Base-by-base conservation (phyloP, 1,140 invertebrate genomes). In the Drosophila lini region DNA sequence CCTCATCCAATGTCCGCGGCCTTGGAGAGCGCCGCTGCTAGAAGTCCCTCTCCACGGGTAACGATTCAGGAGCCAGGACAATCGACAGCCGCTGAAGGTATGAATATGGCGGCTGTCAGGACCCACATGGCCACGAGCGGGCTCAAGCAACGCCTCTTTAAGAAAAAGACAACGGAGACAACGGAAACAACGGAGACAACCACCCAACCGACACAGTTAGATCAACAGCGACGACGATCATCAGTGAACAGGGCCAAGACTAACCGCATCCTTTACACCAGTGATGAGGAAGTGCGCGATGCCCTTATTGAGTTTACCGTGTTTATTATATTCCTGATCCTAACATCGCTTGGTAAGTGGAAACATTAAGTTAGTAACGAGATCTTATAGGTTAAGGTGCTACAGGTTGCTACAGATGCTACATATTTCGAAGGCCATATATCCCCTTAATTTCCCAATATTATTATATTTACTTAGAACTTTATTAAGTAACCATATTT, bases 261-360 rank as follows among this genome's bases (percentile, higher is more conserved):
- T 0, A 32, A 34, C 1, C 57, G 67, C 1, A 88, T 86, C 52
- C 38, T 77, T 1, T 86, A 86, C 22, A 80, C 78, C 10, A 81
- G 74, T 19, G 84, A 88, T 38, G 84, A 89, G 25, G 84, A 88
- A 36, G 84, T 88, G 19, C 84, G 84, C 15, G 80, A 78, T 28
- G 84, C 84, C 3, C 74, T 88, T 5, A 31, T 88, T 15, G 84
- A 88, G 36, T 89, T 91, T 15, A 75, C 40, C 0, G 69, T 91
- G 5, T 91, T 91, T 50, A 65, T 91, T 1, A 68, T 88, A n/a
- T 91, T 91, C 34, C 65, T 91, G 1, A 34, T 91, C 8, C 28
- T 88, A 31, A 91, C 90, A 25, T 78, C 83, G 0, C 3, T 91
- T 32, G 86, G 90, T 91, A 44, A 84, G 82, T 68, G 13, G 1